Percentiles rank a stretch among this genome's conserved stretches.
Conservation (phyloP, 1,140 invertebrate species). For the Zaprionus ghesquierei region DNA sequence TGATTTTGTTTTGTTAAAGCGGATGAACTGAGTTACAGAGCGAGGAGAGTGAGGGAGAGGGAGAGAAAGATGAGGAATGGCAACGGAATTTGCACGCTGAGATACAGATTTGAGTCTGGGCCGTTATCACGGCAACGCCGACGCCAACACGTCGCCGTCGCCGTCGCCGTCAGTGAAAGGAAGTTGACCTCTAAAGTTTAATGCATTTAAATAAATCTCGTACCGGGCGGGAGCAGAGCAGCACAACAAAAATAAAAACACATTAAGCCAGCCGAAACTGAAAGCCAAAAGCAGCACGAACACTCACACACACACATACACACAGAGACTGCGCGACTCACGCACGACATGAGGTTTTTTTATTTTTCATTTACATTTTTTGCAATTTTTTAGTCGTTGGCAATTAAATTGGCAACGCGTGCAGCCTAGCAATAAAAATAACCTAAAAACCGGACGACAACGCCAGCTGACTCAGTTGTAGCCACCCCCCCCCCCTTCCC, state of each 20-base stretch:
- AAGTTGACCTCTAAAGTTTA: constrained; percentile 81
- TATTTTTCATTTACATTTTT: constrained; percentile 49
- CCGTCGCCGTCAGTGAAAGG: constrained; percentile 74
- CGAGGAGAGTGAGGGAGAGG: neutral
- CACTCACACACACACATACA: constrained; percentile 9
- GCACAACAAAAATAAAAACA: constrained; percentile 30
- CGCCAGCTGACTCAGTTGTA: constrained; percentile 42
- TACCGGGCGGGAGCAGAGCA: constrained; percentile 1
- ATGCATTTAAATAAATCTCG: constrained; percentile 80
- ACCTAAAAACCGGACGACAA: constrained; percentile 43
- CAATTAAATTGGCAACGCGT: constrained; percentile 72
- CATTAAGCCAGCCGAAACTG: constrained; percentile 70
- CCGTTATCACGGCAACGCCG: constrained; percentile 44
- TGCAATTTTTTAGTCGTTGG: constrained; percentile 58
- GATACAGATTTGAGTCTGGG: constrained; percentile 17
- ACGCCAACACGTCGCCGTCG: constrained; percentile 54
- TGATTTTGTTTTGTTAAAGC: constrained; percentile 58
- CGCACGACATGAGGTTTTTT: constrained; percentile 18
- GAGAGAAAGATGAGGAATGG: neutral
- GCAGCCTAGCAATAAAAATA: constrained; percentile 67
- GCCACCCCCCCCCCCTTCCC: neutral
- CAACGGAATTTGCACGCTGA: constrained; percentile 35
- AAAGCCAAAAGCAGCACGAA: constrained; percentile 61
- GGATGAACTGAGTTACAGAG: neutral
- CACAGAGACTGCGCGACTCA: constrained; percentile 12